These are phyloP conservation scores for Drymodes brunneopygia DNA, from an alignment of 2,113 vertebrate species.

Conservation along the genomic window DNA sequence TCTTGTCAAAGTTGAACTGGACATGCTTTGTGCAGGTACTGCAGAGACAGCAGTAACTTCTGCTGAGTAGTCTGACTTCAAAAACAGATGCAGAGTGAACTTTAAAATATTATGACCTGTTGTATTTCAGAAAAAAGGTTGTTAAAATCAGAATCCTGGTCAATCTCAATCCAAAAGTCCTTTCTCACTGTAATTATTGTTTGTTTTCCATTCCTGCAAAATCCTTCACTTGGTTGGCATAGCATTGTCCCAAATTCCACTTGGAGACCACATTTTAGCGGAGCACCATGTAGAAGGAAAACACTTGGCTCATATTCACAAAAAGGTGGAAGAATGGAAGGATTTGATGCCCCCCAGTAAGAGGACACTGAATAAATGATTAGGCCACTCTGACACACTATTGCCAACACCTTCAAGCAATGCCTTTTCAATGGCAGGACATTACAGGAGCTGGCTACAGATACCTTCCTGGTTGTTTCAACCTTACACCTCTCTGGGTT, in stretches of 20 bases:
- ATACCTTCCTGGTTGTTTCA: neutral
- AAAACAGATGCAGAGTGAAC: neutral
- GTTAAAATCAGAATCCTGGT: neutral
- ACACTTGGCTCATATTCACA: neutral
- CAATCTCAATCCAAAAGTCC: neutral
- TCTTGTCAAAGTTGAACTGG: neutral
- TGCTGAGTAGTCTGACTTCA: neutral
- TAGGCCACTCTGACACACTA: neutral
- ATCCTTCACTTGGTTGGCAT: neutral
- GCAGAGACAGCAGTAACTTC: neutral
- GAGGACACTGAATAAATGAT: neutral
- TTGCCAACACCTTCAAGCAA: neutral
- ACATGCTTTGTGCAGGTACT: neutral
- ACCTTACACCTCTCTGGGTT: neutral
- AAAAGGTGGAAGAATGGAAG: neutral
- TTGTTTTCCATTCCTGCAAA: neutral
- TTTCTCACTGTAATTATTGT: neutral
- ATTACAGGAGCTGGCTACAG: neutral
- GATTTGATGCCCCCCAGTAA: neutral
- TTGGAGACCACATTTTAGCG: neutral
- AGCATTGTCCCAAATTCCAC: neutral
- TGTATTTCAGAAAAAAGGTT: neutral
- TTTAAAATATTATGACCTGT: neutral
- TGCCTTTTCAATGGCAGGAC: neutral
- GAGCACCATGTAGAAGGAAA: neutral